Evolutionary conservation across 2,888 invertebrate genomes (phyloP).

Genomic region (Liopterus haemorrhoidalis): DNA sequence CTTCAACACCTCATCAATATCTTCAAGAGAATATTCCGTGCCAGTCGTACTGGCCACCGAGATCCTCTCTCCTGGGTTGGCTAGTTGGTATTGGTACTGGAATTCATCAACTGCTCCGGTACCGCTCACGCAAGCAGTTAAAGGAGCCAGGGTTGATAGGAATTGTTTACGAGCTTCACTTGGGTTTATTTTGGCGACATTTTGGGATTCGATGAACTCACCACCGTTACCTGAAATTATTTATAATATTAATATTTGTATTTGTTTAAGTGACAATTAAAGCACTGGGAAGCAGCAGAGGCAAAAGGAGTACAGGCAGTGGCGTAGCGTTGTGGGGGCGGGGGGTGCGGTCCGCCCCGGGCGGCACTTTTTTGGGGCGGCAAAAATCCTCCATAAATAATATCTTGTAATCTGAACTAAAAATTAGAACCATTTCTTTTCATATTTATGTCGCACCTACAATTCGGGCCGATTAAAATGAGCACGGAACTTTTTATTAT

Average conservation of each 20-base stretch:
- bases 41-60: slow-evolving; percentile 58
- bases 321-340: too few relatives aligned
- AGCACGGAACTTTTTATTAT: too few relatives aligned
- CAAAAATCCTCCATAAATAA: too few relatives aligned
- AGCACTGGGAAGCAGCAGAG: too few relatives aligned
- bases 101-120: slow-evolving; percentile 54
- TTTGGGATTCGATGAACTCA: slow-evolving; percentile 38
- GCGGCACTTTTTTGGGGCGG: too few relatives aligned
- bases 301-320: too few relatives aligned
- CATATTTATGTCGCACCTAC: too few relatives aligned
- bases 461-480: too few relatives aligned
- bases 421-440: too few relatives aligned
- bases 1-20: slow-evolving; percentile 56
- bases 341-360: too few relatives aligned
- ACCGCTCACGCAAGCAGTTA: slow-evolving; percentile 64
- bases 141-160: slow-evolving; percentile 69
- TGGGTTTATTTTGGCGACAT: slow-evolving; percentile 43
- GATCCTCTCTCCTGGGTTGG: slow-evolving; percentile 51
- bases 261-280: slow-evolving; percentile 28
- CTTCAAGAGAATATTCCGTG: slow-evolving; percentile 63
- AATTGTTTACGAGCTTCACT: slow-evolving; percentile 69
- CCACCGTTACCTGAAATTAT: slow-evolving; percentile 32
- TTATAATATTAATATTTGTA: slow-evolving; percentile 30
- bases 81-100: slow-evolving; percentile 51
- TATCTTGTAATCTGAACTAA: too few relatives aligned